These are phyloP conservation scores for Psephotus haematonotus DNA, from an alignment of 2,113 vertebrate genomes.

Conservation along the genomic window DNA sequence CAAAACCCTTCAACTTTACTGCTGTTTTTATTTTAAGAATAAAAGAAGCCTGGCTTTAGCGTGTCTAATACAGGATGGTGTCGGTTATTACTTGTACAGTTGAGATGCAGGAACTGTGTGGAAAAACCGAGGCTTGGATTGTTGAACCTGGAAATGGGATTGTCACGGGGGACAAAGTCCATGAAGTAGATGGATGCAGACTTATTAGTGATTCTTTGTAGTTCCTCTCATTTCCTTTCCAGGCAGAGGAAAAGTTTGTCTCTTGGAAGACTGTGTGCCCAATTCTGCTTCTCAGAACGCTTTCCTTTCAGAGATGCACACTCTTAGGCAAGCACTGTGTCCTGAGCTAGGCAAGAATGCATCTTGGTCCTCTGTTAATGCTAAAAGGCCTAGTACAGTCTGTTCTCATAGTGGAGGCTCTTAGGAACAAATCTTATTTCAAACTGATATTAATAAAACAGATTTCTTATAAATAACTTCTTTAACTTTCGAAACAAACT, in stretches of 20 bases:
- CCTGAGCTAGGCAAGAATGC: background rate
- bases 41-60: constrained; percentile 67
- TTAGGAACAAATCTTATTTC: constrained; percentile 42
- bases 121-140: background rate
- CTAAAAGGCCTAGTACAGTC: background rate
- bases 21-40: constrained; percentile 72
- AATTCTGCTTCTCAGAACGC: background rate
- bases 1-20: constrained; percentile 50
- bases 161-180: background rate
- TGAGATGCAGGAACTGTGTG: background rate
- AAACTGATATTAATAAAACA: constrained; percentile 57
- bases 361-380: background rate
- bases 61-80: constrained; percentile 40
- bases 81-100: constrained; percentile 6
- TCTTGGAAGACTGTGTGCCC: background rate
- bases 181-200: background rate
- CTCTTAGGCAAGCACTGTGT: background rate
- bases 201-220: background rate
- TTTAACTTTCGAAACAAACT: background rate
- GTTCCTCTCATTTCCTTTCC: background rate
- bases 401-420: constrained; percentile 12
- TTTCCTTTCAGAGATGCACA: background rate
- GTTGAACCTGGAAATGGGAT: background rate
- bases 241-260: background rate
- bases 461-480: constrained; percentile 22